phyloP scores from a whole-genome alignment of 2,113 vertebrate genomes.

The Sardina pilchardus region DNA sequence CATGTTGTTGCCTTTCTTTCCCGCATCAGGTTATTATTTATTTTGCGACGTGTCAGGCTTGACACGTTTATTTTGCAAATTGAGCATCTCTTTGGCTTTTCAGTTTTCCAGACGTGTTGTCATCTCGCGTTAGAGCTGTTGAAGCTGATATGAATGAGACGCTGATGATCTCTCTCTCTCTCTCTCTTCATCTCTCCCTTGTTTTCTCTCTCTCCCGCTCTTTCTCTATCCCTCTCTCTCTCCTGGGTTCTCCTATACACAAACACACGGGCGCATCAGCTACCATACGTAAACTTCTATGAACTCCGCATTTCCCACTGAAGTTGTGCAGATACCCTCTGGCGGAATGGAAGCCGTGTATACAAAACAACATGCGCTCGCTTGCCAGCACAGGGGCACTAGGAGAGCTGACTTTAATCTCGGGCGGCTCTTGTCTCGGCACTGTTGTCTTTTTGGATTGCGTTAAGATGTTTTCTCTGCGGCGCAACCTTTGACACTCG shows the following conservation, averaged over 20 bases:
- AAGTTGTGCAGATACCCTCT: constrained; percentile 38
- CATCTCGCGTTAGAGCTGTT: not conserved
- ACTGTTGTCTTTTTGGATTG: not conserved
- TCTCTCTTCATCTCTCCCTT: not conserved
- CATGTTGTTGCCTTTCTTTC: not conserved
- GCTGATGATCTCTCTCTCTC: not conserved
- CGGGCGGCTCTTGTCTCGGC: not conserved
- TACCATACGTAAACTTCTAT: constrained; percentile 36
- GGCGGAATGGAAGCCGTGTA: constrained; percentile 41
- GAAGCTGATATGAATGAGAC: not conserved
- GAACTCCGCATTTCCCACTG: constrained; percentile 39
- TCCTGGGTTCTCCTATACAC: not conserved
- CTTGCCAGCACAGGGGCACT: not conserved
- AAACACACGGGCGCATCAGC: not conserved
- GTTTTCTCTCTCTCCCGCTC: not conserved
- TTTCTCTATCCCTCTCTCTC: not conserved
- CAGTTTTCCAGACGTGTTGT: not conserved
- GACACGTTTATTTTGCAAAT: constrained; percentile 35
- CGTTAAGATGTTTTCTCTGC: not conserved
- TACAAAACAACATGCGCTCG: not conserved
- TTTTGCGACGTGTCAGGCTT: constrained; percentile 17
- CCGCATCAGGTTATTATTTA: not conserved
- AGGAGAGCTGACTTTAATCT: not conserved
- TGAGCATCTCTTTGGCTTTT: constrained; percentile 13
- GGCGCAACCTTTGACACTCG: not conserved